Evolutionary conservation across 2,888 invertebrate species (phyloP).

Genomic region (Dicycla oo): DNA sequence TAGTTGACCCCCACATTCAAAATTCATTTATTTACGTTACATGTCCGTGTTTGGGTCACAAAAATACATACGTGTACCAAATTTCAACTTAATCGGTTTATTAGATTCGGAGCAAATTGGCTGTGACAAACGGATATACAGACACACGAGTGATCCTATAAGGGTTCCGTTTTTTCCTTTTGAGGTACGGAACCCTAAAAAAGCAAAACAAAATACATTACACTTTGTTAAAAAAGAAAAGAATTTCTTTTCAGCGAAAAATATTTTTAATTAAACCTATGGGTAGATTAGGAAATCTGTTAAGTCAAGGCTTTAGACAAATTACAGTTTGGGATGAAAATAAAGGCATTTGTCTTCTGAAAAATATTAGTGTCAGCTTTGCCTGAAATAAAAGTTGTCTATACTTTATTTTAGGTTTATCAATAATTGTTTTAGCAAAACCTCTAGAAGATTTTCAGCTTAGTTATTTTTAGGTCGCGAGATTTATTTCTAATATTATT

Average conservation of each 20-base stretch:
- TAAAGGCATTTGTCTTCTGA: not conserved
- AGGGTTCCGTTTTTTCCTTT: too few relatives aligned
- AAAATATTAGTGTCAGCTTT: conserved; percentile 11
- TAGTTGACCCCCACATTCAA: too few relatives aligned
- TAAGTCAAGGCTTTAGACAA: conserved; percentile 11
- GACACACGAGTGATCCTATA: too few relatives aligned
- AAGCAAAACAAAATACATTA: not conserved
- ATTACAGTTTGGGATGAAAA: conserved; percentile 22
- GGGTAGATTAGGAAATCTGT: conserved; percentile 35
- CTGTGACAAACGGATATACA: too few relatives aligned
- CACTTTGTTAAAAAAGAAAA: conserved; percentile 1
- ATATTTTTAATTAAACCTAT: conserved; percentile 37
- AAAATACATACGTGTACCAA: too few relatives aligned
- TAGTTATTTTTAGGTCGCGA: not conserved
- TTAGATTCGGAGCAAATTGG: too few relatives aligned
- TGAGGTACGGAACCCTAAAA: too few relatives aligned
- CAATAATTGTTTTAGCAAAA: not conserved
- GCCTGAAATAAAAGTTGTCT: not conserved
- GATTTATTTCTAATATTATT: not conserved
- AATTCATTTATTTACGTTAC: too few relatives aligned
- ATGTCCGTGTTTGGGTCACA: too few relatives aligned
- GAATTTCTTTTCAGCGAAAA: not conserved
- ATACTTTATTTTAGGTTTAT: not conserved
- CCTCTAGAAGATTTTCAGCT: not conserved
- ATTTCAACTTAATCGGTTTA: too few relatives aligned